These are phyloP conservation scores for Antitype chi DNA, from an alignment of 2,888 invertebrate genomes.

Conservation along the genomic window DNA sequence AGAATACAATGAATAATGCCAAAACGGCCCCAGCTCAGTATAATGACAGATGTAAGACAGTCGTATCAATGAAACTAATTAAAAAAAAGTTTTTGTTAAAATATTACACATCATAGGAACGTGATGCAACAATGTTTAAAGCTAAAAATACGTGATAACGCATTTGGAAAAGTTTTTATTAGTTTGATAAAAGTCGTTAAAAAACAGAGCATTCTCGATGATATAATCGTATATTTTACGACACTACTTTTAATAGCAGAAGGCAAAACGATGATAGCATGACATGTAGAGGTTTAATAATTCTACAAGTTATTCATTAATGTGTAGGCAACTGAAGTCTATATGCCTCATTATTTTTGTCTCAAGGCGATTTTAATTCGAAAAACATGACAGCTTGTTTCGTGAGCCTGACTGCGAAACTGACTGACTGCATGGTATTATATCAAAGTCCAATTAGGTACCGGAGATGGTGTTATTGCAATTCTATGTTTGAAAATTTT, in stretches of 20 bases:
- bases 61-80: neutral
- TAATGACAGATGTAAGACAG: too few relatives aligned
- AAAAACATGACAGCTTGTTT: neutral
- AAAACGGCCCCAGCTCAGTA: too few relatives aligned
- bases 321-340: neutral
- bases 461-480: neutral
- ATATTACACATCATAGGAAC: neutral
- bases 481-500: neutral
- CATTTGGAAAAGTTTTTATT: constrained; percentile 28
- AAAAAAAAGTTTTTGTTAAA: neutral
- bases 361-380: neutral
- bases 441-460: neutral
- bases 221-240: constrained; percentile 40
- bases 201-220: constrained; percentile 9
- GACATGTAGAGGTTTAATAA: constrained; percentile 2
- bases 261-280: neutral
- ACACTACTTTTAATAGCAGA: constrained; percentile 7
- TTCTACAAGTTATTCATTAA: neutral
- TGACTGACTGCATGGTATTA: too few relatives aligned
- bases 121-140: constrained; percentile 12
- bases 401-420: neutral
- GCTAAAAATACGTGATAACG: neutral
- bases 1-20: too few relatives aligned
- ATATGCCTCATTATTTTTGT: neutral
- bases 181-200: constrained; percentile 20